phyloP scores from a whole-genome alignment of 2,113 vertebrate species.

The Agelaius tricolor region DNA sequence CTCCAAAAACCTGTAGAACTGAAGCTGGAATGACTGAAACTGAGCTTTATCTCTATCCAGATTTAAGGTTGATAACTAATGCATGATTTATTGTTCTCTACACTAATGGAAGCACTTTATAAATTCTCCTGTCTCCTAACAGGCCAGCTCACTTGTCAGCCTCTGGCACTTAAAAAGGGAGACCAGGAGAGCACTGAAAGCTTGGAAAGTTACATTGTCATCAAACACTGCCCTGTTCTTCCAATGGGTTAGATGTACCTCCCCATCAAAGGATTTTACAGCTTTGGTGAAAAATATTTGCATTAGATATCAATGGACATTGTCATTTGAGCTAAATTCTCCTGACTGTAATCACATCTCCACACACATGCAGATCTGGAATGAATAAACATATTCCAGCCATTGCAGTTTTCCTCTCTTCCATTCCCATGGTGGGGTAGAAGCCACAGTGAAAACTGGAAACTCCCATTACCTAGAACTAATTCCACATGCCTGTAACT shows the following conservation, averaged over 20 bases:
- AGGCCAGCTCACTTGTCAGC: neutral
- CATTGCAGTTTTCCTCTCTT: neutral
- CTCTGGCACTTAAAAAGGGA: neutral
- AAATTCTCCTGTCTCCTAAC: neutral
- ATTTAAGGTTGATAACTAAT: neutral
- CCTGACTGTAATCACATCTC: neutral
- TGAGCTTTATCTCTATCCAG: neutral
- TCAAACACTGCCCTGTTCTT: neutral
- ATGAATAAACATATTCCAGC: neutral
- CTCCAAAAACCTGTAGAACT: neutral
- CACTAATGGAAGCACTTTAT: neutral
- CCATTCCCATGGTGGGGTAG: neutral
- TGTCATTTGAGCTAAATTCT: neutral
- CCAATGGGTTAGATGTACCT: neutral
- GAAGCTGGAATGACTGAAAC: neutral
- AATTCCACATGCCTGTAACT: neutral
- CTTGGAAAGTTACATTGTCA: neutral
- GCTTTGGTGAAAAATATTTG: neutral
- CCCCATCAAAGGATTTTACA: neutral
- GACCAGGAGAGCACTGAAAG: neutral
- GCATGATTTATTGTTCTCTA: neutral
- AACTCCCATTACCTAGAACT: neutral
- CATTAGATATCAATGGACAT: neutral
- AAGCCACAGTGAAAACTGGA: neutral
- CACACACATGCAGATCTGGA: neutral